Evolutionary conservation across 64 coral and sea anemone species (phyloP).

Genomic region (Porites lutea): DNA sequence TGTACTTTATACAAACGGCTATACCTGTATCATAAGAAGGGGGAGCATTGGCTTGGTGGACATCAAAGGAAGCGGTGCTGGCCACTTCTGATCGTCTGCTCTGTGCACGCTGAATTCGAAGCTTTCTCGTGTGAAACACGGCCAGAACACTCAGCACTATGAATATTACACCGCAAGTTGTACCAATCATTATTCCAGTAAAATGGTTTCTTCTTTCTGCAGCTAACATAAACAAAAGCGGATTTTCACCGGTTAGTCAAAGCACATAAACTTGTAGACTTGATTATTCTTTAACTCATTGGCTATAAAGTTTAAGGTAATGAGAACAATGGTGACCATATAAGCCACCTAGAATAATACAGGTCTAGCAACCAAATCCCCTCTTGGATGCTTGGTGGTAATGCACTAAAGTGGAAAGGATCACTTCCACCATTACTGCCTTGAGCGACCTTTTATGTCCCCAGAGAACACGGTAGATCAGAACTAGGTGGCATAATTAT

Average conservation of each 20-base stretch:
- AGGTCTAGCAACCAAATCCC: too few species aligned
- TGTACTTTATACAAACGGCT: neutral
- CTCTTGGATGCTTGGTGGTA: too few species aligned
- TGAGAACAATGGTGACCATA: too few species aligned
- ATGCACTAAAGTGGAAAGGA: too few species aligned
- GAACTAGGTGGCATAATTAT: too few species aligned
- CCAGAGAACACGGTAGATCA: too few species aligned
- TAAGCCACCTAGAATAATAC: too few species aligned
- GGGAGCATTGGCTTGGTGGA: conserved; percentile 70
- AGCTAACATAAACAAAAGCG: neutral
- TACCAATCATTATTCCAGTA: conserved; percentile 95
- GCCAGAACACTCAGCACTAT: conserved; percentile 86
- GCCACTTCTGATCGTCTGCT: conserved; percentile 62
- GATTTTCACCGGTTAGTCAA: neutral
- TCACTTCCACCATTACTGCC: too few species aligned
- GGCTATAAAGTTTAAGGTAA: too few species aligned
- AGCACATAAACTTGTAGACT: neutral
- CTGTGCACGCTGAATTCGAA: conserved; percentile 48
- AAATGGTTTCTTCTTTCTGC: conserved; percentile 58
- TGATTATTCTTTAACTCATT: too few species aligned
- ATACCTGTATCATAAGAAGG: conserved; percentile 82
- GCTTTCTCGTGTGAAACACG: conserved; percentile 84
- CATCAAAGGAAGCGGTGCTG: conserved; percentile 83
- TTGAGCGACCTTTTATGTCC: too few species aligned
- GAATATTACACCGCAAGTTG: conserved; percentile 89